Base-by-base conservation (phyloP, 2,888 invertebrate genomes). In the Catocala fraxini region DNA sequence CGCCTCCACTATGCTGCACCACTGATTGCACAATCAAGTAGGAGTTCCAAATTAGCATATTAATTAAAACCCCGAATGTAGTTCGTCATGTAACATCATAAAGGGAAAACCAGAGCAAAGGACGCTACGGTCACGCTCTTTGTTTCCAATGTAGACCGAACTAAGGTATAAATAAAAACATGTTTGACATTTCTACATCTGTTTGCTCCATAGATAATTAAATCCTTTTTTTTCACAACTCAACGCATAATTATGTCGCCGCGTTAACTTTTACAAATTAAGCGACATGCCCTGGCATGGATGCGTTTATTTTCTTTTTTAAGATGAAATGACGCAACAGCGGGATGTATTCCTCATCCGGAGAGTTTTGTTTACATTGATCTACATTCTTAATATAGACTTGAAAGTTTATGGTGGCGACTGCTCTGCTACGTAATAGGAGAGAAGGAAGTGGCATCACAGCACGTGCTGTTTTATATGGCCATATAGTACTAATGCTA, bases 351-450 rank as follows among this genome's bases (percentile, higher is more conserved):
- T 60, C 15, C 25, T 42, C 53, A 47, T 51, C 15, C 49, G 51
- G 41, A 12, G 6, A 25, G 25, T 60, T 39, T 51, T 56, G 61
- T 68, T 65, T 65, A 73, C 53, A 51, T 47, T 67, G 46, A 64
- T 71, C 71, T 62, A 62, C 45, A 35, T 68, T 59, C 58, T 51
- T 56, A 48, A 58, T 56, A 52, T 60, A 62, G 13, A 6, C 39
- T 10, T n/a, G 42, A 48, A 45, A 45, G 54, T 54, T 49, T 59
- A 48, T 59, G 35, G 7, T 25, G 25, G 25, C 4, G 25, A 25
- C 35, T 39, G 35, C 43, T 55, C 48, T 49, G 54, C 34, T 15
- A 54, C 49, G 41, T 6, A 15, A 45, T 39, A 39, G 35, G 7
- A 39, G 6, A 39, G 9, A 7, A 39, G 35, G 35, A 39, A 7